Percentiles rank a stretch among this genome's conserved stretches.
phyloP scores from a whole-genome alignment of 2,113 vertebrate genomes.

The Anseranas semipalmata region DNA sequence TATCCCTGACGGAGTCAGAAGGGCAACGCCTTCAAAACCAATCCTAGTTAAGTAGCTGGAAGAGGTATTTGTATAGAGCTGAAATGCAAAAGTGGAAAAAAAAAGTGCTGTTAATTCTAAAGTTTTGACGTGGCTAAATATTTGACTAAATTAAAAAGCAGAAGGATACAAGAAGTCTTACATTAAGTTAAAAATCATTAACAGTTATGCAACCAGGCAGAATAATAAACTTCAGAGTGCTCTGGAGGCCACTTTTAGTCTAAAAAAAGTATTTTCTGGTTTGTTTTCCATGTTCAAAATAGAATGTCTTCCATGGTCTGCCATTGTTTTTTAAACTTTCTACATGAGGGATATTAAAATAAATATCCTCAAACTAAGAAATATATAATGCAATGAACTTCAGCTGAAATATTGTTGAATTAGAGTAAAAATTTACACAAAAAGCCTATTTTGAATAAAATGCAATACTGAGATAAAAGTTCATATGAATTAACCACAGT shows the following conservation, averaged over 20 bases:
- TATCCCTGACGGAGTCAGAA: neutral
- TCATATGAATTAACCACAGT: neutral
- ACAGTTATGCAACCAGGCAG: neutral
- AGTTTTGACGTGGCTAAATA: neutral
- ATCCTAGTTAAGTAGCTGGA: neutral
- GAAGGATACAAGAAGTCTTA: neutral
- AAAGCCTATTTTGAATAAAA: neutral
- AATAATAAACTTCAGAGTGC: neutral
- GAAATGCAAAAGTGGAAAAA: neutral
- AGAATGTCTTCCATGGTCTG: neutral
- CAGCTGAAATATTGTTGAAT: neutral
- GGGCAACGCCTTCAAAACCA: neutral
- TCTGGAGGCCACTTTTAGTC: neutral
- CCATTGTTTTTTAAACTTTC: accelerated
- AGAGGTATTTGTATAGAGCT: neutral
- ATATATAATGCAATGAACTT: neutral
- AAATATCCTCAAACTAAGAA: neutral
- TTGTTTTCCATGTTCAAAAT: neutral
- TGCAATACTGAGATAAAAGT: neutral
- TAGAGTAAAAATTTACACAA: neutral
- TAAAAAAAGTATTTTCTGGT: neutral
- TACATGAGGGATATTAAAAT: neutral
- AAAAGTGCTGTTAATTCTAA: neutral
- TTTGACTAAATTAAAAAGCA: neutral
- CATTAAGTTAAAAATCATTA: neutral